Conservation (phyloP, 2,888 invertebrate genomes). For the Tanaodytes sp. region DNA sequence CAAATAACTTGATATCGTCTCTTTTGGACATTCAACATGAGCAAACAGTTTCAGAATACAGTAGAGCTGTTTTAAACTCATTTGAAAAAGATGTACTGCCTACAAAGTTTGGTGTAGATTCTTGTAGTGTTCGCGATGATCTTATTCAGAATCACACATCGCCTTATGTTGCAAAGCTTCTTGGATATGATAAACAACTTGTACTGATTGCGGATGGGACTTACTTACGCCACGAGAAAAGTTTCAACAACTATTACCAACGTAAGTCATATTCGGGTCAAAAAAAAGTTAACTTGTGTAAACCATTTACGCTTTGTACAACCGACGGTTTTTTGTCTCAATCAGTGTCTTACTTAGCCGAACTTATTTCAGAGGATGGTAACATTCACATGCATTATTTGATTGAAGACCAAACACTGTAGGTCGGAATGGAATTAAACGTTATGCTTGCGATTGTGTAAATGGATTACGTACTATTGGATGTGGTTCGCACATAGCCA, state of each 20-base stretch:
- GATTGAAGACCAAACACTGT: too few relatives aligned
- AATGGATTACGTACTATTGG: conserved; percentile 18
- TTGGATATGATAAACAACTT: conserved; percentile 12
- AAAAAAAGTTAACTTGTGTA: conserved; percentile 27
- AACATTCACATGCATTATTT: conserved; percentile 6
- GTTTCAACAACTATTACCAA: conserved; percentile 34
- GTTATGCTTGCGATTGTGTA: conserved; percentile 13
- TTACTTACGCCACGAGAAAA: conserved; percentile 39
- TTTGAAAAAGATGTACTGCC: conserved; percentile 57
- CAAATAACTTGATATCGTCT: conserved; percentile 9
- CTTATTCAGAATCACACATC: conserved; percentile 41
- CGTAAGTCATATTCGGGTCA: conserved; percentile 32
- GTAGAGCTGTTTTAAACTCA: conserved; percentile 38
- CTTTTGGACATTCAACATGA: conserved; percentile 7
- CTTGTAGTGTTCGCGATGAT: conserved; percentile 42
- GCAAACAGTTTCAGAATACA: conserved; percentile 7
- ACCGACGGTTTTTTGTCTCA: conserved; percentile 24
- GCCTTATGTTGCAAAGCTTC: conserved; percentile 19
- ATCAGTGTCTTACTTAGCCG: conserved; percentile 33
- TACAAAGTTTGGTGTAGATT: conserved; percentile 38
- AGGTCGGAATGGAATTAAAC: conserved; percentile 10
- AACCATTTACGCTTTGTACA: conserved; percentile 30
- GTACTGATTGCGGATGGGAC: conserved; percentile 36
- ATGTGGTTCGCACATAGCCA: conserved; percentile 28
- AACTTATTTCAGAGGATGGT: conserved; percentile 14